Percentiles rank a stretch among this genome's conserved stretches.
Conservation (phyloP, 1,140 invertebrate species). For the Lepidurus packardi region DNA sequence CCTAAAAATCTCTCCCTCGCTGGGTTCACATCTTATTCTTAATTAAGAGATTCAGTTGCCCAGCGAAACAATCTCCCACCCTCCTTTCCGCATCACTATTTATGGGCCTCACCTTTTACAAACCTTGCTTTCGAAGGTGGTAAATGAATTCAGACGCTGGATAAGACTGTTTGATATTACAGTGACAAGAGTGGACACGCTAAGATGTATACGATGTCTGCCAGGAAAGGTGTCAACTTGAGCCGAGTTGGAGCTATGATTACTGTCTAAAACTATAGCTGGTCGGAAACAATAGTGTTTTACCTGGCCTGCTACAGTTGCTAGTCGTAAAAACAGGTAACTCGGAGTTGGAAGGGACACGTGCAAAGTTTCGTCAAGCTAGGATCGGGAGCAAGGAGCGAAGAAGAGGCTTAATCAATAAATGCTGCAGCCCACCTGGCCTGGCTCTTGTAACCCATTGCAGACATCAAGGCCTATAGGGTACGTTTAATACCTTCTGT, state of each 20-base stretch:
- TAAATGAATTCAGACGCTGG: too few relatives aligned
- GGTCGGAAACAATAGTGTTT: not conserved
- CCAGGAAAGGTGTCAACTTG: not conserved
- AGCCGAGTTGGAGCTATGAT: not conserved
- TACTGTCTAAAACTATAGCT: not conserved
- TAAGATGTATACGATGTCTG: not conserved
- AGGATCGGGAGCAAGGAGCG: not conserved
- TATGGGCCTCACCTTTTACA: too few relatives aligned
- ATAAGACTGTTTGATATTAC: not conserved
- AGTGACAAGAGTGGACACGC: not conserved
- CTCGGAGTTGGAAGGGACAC: not conserved
- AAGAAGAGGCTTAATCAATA: not conserved
- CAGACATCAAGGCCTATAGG: not conserved
- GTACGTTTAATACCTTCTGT: not conserved
- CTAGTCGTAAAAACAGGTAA: not conserved
- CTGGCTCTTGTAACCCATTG: not conserved
- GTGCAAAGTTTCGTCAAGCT: not conserved
- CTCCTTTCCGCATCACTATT: too few relatives aligned
- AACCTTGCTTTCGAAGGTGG: too few relatives aligned
- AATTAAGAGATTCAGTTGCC: too few relatives aligned
- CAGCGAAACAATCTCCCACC: too few relatives aligned
- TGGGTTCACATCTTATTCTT: too few relatives aligned
- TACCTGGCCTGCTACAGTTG: not conserved
- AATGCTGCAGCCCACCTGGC: conserved; percentile 16
- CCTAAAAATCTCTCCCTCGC: too few relatives aligned